These are phyloP conservation scores for Neodiprion pinetum DNA, from an alignment of 1,140 invertebrate species.

Conservation along the genomic window DNA sequence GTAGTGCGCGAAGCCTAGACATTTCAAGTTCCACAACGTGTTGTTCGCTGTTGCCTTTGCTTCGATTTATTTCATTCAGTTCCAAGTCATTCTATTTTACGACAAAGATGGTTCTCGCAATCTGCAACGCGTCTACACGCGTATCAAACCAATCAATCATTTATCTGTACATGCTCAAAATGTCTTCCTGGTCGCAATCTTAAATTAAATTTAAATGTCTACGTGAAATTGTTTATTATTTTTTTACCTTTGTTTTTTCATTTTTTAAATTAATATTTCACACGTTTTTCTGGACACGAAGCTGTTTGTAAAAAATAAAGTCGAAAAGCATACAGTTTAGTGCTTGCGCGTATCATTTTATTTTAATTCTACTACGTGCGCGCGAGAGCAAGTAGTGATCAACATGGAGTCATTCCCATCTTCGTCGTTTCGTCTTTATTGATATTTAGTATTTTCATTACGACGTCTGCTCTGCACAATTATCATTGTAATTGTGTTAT, in stretches of 20 bases:
- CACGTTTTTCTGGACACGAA: slow-evolving; percentile 27
- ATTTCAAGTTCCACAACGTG: slow-evolving; percentile 32
- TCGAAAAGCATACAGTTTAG: slow-evolving; percentile 28
- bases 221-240: slow-evolving; percentile 10
- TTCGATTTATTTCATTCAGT: not conserved
- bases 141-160: slow-evolving; percentile 22
- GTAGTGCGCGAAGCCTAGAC: slow-evolving; percentile 32
- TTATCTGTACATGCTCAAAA: slow-evolving; percentile 17
- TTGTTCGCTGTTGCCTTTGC: not conserved
- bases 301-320: slow-evolving; percentile 34
- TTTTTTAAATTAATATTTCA: slow-evolving; percentile 14
- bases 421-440: slow-evolving; percentile 10
- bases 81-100: not conserved
- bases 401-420: slow-evolving; percentile 16
- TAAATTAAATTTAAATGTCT: slow-evolving; percentile 5
- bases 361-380: slow-evolving; percentile 27
- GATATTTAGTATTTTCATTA: slow-evolving; percentile 11
- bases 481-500: slow-evolving; percentile 33
- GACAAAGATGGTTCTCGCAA: not conserved
- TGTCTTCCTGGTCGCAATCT: slow-evolving; percentile 20
- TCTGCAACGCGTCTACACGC: slow-evolving; percentile 17
- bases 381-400: slow-evolving; percentile 25
- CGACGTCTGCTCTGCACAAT: slow-evolving; percentile 15
- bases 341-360: slow-evolving; percentile 22
- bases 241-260: slow-evolving; percentile 20